Percentiles rank a stretch among this genome's conserved stretches.
Conservation (phyloP, 2,888 invertebrate genomes). For the Lobophora halterata region DNA sequence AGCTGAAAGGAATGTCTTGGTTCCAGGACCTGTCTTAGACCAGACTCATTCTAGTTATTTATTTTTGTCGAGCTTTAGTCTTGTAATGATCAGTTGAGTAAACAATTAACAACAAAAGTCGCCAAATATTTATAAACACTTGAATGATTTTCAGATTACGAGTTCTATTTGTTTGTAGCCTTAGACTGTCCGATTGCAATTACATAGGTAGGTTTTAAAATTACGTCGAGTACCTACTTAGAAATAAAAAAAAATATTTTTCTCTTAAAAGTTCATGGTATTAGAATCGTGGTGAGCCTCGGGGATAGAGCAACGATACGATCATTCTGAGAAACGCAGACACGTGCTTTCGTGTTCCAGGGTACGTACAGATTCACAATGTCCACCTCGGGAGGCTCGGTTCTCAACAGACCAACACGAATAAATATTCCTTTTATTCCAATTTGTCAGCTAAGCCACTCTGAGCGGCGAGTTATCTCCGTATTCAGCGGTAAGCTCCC, state of each 20-base stretch:
- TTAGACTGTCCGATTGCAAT: neutral
- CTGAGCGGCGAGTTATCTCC: conserved; percentile 77
- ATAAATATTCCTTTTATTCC: conserved; percentile 81
- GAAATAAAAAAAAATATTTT: conserved; percentile 1
- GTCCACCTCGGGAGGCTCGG: conserved; percentile 43
- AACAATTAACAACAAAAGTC: too few species aligned
- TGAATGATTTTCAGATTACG: too few species aligned
- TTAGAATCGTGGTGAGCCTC: conserved; percentile 8
- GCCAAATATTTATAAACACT: too few species aligned
- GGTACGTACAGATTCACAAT: conserved; percentile 53
- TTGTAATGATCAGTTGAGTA: too few species aligned
- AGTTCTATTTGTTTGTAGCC: neutral
- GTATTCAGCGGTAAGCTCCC: conserved; percentile 77
- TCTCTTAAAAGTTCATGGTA: conserved; percentile 4
- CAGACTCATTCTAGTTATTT: conserved; percentile 1
- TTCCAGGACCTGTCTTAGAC: conserved; percentile 7
- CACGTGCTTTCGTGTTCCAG: conserved; percentile 38
- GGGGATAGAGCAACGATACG: conserved; percentile 35
- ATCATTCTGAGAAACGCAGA: conserved; percentile 32
- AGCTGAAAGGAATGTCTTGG: conserved; percentile 9
- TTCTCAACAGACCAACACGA: conserved; percentile 53
- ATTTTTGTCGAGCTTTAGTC: conserved; percentile 3
- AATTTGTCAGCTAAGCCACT: conserved; percentile 81
- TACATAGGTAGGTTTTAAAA: too few species aligned
- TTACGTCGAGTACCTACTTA: neutral